Evolutionary conservation across 1,140 invertebrate species (phyloP), one percentile per base, ranked within the genome.

Genomic region (Ridgeia piscesae): DNA sequence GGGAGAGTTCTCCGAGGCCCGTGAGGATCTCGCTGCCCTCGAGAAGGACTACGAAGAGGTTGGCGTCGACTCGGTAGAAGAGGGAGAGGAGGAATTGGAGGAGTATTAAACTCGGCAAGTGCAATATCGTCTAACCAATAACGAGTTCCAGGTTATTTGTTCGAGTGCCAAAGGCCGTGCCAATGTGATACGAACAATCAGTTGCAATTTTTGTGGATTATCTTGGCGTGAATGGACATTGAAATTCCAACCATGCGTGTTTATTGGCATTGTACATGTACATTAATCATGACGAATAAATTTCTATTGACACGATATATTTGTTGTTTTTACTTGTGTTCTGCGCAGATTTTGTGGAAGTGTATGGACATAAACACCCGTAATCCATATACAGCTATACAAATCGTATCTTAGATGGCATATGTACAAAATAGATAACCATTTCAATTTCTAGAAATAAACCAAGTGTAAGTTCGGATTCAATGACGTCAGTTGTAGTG

Each of bases 21-120:
- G 58, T 14, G 58, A 77, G 58, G 58, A 77, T 77, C 58, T 77
- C 17, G 58, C 58, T 8, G 58, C 58, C 58, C 58, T 77, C 2
- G 58, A 77, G 58, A 77, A 77, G 58, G 58, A 77, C 58, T 77
- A 77, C 58, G 58, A 77, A 77, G 58, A 77, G 58, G 58, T 77
- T 21, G 58, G 58, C 58, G 58, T 77, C 11, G 58, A 77, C 58
- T 77, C 58, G 2, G 58, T 77, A 31, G 58, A 77, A 77, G 58
- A 77, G 58, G 58, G 4, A 4, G 58, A 1, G 58, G 58, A 77
- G 0, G 58, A 77, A 77, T 77, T 77, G 27, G 58, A 77, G 58
- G 58, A 77, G 58, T 77, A 77, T 77, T 77, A 77, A 77, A 77
- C 58, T 31, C 58, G 58, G 58, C 11, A 77, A 2, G 58, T 77